A percentile compares a stretch with the other conserved stretches of the same genome.
These are phyloP conservation scores for Leucophenga maculata DNA, from an alignment of 2,888 invertebrate genomes.

Conservation along the genomic window DNA sequence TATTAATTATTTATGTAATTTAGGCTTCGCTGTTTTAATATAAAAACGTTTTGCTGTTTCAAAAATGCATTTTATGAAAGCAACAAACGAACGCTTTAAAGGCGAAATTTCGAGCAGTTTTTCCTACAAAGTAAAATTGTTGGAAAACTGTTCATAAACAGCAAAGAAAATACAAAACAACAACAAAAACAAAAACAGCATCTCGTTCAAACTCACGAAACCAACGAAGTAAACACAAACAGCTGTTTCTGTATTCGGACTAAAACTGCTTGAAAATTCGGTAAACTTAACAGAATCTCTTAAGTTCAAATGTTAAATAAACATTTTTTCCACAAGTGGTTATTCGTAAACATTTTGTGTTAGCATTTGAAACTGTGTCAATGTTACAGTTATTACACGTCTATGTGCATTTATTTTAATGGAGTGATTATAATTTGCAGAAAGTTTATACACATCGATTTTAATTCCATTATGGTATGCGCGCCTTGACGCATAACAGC, in stretches of 20 bases:
- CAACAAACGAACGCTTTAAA: too few species aligned
- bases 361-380: background rate
- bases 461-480: too few species aligned
- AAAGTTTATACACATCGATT: too few species aligned
- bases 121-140: background rate
- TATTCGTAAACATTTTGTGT: conserved; percentile 1
- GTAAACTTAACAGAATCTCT: background rate
- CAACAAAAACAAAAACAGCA: background rate
- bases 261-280: conserved; percentile 1
- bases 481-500: too few species aligned
- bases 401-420: too few species aligned
- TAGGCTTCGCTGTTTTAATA: too few species aligned
- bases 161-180: background rate
- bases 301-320: background rate
- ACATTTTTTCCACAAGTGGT: conserved; percentile 14
- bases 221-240: background rate
- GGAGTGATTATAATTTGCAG: too few species aligned
- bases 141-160: background rate
- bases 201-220: background rate
- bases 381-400: too few species aligned
- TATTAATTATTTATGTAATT: too few species aligned
- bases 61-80: too few species aligned
- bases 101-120: too few species aligned
- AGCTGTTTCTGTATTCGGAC: conserved; percentile 2
- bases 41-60: too few species aligned